Evolutionary conservation across 2,888 invertebrate genomes (phyloP), one percentile per base, ranked within the genome.

Genomic region (Erannis defoliaria): DNA sequence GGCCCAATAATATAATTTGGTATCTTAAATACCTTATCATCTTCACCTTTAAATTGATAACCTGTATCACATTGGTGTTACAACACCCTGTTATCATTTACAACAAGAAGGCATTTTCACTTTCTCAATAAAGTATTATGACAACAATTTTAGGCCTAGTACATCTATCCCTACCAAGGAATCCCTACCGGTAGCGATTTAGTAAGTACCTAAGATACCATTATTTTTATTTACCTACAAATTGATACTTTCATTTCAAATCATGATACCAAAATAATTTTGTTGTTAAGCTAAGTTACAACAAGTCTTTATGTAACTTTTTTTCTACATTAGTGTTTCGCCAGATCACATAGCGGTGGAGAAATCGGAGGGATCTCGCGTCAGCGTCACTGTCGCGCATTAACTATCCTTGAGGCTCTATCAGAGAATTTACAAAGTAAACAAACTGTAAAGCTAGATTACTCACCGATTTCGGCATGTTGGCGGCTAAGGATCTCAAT

Each of bases 381-480:
- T 67, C 65, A 68, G 60, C 26, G n/a, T n/a, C n/a, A n/a, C n/a
- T n/a, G n/a, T 16, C 49, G 26, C 58, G 43, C 62, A 53, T 54
- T 51, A 40, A 55, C 40, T 29, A 51, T 51, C 37, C 23, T 33
- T 46, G 40, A 45, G 45, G 31, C 38, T 31, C 18, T 42, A 48
- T 53, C 29, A 53, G 16, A 53, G 51, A 42, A 31, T 48, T 37
- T 55, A 46, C 42, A 21, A n/a, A 46, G 56, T 64, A 71, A 55
- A 67, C 71, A 73, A 71, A 72, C 67, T 70, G 10, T 43, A 31
- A 31, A 46, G 18, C 49, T 35, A 23, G 33, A 59, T 60, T 76
- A 94, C 94, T 94, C 82, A 94, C 94, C 88, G 94, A 94, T 94
- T 94, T 94, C 87, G 94, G 94, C 94, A 94, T 94, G 87, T 94